Evolutionary conservation across 2,113 vertebrate genomes (phyloP).

Genomic region (Alethe castanea): DNA sequence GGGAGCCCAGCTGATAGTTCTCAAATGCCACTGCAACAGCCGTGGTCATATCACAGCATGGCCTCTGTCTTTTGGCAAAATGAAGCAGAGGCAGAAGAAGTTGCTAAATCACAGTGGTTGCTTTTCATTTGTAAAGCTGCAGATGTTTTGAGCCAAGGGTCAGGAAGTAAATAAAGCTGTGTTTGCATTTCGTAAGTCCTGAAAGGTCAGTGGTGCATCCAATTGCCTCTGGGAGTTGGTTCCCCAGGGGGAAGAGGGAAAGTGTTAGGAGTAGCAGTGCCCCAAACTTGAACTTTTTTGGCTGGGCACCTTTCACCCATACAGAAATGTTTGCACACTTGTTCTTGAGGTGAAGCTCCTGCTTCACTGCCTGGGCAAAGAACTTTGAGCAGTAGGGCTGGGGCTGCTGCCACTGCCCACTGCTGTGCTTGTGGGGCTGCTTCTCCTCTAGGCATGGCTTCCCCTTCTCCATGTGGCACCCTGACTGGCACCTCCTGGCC

Average conservation of each 20-base stretch:
- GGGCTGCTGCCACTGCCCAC: not conserved
- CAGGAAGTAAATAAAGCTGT: not conserved
- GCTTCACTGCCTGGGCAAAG: not conserved
- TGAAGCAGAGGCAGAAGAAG: not conserved
- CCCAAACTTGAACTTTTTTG: not conserved
- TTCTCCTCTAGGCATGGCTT: not conserved
- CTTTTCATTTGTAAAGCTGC: not conserved
- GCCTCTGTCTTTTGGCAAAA: not conserved
- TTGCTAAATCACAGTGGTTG: not conserved
- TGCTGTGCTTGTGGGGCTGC: not conserved
- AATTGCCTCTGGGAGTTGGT: not conserved
- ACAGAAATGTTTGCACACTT: not conserved
- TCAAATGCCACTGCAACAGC: not conserved
- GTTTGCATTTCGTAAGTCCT: not conserved
- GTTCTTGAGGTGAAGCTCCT: not conserved
- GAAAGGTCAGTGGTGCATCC: not conserved
- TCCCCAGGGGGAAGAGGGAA: not conserved
- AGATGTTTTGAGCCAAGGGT: not conserved
- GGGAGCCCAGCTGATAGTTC: not conserved
- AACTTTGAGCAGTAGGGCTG: not conserved
- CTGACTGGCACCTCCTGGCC: not conserved
- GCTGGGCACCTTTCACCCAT: not conserved
- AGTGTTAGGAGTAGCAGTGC: not conserved
- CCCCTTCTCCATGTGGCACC: not conserved
- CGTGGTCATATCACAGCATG: not conserved